Percentiles rank a stretch among this genome's conserved stretches.
Evolutionary conservation across 1,140 invertebrate genomes (phyloP).

Genomic region (Piezodorus guildinii): DNA sequence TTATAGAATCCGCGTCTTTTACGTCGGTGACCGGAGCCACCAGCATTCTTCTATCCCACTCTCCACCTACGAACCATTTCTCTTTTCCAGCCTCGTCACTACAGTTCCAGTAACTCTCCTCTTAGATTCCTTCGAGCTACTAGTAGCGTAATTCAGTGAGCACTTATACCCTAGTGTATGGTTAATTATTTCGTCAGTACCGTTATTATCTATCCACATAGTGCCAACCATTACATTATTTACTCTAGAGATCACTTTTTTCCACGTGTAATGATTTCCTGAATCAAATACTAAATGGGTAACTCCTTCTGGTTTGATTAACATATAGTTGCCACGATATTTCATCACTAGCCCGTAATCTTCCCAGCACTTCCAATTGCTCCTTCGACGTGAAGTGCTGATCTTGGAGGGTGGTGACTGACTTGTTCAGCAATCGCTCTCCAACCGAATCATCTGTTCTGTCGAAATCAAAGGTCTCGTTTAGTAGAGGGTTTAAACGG

Average conservation of each 20-base stretch:
- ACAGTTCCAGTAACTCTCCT: slow-evolving; percentile 55
- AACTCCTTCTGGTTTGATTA: slow-evolving; percentile 80
- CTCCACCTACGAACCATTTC: slow-evolving; percentile 75
- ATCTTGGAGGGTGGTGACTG: slow-evolving; percentile 94
- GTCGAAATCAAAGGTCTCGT: slow-evolving; percentile 95
- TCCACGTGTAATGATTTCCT: slow-evolving; percentile 88
- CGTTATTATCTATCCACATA: slow-evolving; percentile 98
- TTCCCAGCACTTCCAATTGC: slow-evolving; percentile 6
- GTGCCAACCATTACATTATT: slow-evolving; percentile 99
- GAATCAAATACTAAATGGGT: slow-evolving; percentile 41
- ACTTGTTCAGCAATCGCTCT: slow-evolving; percentile 82
- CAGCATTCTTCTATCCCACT: slow-evolving; percentile 92
- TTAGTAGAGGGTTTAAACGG: slow-evolving; percentile 82
- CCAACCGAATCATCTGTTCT: slow-evolving; percentile 92
- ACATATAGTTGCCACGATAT: slow-evolving; percentile 94
- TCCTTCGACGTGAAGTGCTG: slow-evolving; percentile 43
- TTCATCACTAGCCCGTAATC: slow-evolving; percentile 80
- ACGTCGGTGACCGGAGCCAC: slow-evolving; percentile 78
- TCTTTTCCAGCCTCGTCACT: slow-evolving; percentile 43
- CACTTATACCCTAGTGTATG: slow-evolving; percentile 80
- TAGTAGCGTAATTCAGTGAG: slow-evolving; percentile 89
- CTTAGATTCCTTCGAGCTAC: slow-evolving; percentile 44
- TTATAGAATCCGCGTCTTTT: slow-evolving; percentile 38
- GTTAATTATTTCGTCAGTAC: slow-evolving; percentile 94
- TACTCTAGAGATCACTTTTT: slow-evolving; percentile 92